A percentile compares a stretch with the other conserved stretches of the same genome.
These are phyloP conservation scores for Ophiodon elongatus DNA, from an alignment of 2,113 vertebrate species.

Conservation along the genomic window DNA sequence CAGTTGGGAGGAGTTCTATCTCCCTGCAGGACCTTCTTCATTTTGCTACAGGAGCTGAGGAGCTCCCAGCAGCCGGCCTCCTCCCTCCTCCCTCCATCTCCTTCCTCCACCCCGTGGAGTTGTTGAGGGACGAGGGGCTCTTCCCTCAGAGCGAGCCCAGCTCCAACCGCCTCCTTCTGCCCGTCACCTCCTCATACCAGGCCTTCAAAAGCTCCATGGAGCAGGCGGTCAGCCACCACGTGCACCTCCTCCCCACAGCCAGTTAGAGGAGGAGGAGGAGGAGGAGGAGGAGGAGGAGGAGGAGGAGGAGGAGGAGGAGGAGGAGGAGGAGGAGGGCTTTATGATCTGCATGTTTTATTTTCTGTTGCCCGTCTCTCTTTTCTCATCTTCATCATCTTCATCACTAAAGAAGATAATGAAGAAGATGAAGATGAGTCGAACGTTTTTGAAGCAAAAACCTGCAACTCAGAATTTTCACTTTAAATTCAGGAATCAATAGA, in stretches of 20 bases:
- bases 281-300: not conserved
- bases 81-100: constrained; percentile 87
- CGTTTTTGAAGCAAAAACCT: not conserved
- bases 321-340: not conserved
- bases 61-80: constrained; percentile 86
- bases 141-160: constrained; percentile 87
- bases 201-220: constrained; percentile 92
- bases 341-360: not conserved
- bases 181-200: constrained; percentile 85
- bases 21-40: constrained; percentile 90
- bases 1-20: constrained; percentile 88
- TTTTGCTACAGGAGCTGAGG: constrained; percentile 87
- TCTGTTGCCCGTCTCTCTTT: not conserved
- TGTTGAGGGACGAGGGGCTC: constrained; percentile 31
- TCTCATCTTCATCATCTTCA: not conserved
- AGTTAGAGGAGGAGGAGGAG: constrained; percentile 23
- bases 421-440: not conserved
- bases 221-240: constrained; percentile 83
- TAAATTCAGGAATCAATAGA: no score
- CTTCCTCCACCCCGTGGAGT: constrained; percentile 77
- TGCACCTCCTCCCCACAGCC: constrained; percentile 66
- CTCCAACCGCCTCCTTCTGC: constrained; percentile 87
- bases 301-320: not conserved
- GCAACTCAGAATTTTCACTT: no score
- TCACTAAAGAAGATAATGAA: not conserved